Percentiles rank a stretch among this genome's conserved stretches.
These are phyloP conservation scores for Agonum fuliginosum DNA, from an alignment of 2,888 invertebrate genomes.

Conservation along the genomic window DNA sequence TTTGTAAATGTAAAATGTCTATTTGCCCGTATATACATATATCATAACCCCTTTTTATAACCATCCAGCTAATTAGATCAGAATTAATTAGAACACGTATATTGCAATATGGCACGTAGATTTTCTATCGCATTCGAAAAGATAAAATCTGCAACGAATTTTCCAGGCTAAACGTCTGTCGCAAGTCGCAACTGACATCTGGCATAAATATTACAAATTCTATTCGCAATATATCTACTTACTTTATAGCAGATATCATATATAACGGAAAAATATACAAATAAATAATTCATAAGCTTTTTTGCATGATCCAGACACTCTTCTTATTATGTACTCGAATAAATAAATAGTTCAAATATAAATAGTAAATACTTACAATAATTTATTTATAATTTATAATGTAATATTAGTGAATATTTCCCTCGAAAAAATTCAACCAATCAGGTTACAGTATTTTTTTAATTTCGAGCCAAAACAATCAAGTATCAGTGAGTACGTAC, in stretches of 20 bases:
- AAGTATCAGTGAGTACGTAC: too few species aligned
- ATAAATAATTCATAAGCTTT: too few species aligned
- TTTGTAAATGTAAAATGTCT: neutral
- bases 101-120: constrained; percentile 29
- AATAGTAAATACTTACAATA: too few species aligned
- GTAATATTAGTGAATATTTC: too few species aligned
- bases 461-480: too few species aligned
- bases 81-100: constrained; percentile 22
- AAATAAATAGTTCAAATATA: too few species aligned
- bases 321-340: too few species aligned
- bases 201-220: constrained; percentile 20
- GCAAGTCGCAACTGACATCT: constrained; percentile 16
- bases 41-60: neutral
- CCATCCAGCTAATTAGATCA: neutral
- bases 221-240: neutral
- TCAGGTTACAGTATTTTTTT: too few species aligned
- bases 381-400: too few species aligned
- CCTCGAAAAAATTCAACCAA: too few species aligned
- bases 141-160: constrained; percentile 33
- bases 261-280: neutral
- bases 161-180: constrained; percentile 18
- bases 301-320: too few species aligned
- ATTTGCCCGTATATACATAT: neutral
- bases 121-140: neutral
- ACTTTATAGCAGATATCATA: neutral